Percentiles rank a stretch among this genome's conserved stretches.
Evolutionary conservation across 2,113 vertebrate genomes (phyloP).

Genomic region (Coptodon bakossiorum): DNA sequence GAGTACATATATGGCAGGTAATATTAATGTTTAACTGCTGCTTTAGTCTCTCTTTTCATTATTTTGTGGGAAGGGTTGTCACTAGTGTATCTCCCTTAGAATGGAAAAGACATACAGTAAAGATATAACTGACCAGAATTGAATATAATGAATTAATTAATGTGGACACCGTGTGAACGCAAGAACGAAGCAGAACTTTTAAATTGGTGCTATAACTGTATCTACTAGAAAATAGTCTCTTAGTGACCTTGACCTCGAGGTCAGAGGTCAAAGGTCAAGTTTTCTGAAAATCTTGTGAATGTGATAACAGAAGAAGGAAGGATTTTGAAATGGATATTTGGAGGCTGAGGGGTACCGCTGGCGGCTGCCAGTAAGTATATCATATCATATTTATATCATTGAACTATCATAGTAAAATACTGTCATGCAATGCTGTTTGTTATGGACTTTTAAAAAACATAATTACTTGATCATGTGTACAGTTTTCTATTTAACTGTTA

Average conservation of each 20-base stretch:
- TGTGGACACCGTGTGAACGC: not conserved
- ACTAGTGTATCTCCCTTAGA: not conserved
- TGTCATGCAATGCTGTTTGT: not conserved
- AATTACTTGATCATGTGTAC: not conserved
- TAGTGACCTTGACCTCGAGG: not conserved
- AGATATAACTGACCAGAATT: not conserved
- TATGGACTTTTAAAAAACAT: not conserved
- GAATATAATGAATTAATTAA: not conserved
- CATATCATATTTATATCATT: not conserved
- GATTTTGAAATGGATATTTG: not conserved
- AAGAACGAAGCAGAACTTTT: not conserved
- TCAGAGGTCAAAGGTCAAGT: not conserved
- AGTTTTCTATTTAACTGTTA: not conserved
- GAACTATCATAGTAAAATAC: not conserved
- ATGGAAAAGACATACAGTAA: not conserved
- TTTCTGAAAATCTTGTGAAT: not conserved
- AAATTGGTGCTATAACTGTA: not conserved
- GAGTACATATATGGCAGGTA: not conserved
- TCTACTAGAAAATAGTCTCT: not conserved
- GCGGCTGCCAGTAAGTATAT: rapidly evolving
- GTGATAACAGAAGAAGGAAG: not conserved
- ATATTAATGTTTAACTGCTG: not conserved
- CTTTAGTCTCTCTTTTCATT: not conserved
- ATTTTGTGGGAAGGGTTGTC: not conserved
- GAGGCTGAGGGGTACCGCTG: not conserved